Base-by-base conservation (phyloP, 2,888 invertebrate genomes). In the Yponomeuta evonymella region DNA sequence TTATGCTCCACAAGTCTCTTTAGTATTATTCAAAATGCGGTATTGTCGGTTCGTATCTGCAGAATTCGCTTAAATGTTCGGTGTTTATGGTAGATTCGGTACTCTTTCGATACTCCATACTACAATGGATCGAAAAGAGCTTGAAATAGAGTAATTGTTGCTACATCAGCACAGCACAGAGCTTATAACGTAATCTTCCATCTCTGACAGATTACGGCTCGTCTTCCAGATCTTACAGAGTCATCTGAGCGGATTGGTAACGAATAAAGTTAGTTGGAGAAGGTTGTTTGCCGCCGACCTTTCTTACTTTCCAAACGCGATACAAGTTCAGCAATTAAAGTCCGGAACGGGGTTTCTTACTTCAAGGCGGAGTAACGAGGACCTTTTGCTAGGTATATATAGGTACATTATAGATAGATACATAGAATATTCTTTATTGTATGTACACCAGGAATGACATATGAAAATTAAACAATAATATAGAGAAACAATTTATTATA, bases 251-350 rank as follows among this genome's bases (percentile, higher is more conserved):
- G 12, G 51, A 15, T 58, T 58, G 15, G 15, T 12, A 15, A 58
- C 1, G 3, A 58, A 15, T 2, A 58, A 58, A 51, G 5, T 51
- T 12, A 10, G 51, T 51, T 51, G 8, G 11, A 10, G 51, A 2
- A 15, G 15, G 15, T 15, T 15, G 51, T 12, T 15, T 2, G 51
- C 51, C 6, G 51, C 15, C 51, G 51, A 58, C 51, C 15, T 58
- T 58, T 58, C 15, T 58, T 64, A 58, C 23, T 71, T 70, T 69
- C 70, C 30, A 63, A 48, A 43, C 68, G 23, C 58, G 58, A 33
- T 62, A 30, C 62, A 51, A 69, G 62, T 71, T 71, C 51, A 11
- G 66, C 36, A 36, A 66, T 66, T 66, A 68, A 68, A 68, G 29
- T 68, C n/a, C 8, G 4, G 64, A 64, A 64, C 51, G 15, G 51